Base-by-base conservation (phyloP, 2,888 invertebrate genomes). In the Rhopalosiphum nymphaeae region DNA sequence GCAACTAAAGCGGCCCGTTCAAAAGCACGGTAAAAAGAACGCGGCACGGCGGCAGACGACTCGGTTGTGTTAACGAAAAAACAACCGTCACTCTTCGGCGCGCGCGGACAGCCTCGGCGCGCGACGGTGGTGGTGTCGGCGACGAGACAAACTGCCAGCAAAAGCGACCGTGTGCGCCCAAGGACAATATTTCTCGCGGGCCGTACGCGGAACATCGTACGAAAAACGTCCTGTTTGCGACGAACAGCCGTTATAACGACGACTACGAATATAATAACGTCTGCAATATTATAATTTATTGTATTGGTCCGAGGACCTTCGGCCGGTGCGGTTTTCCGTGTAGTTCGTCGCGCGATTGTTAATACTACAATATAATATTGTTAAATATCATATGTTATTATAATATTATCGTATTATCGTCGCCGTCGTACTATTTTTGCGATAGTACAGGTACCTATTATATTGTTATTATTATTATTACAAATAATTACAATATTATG, bases 401-500 rank as follows among this genome's bases (percentile, higher is more conserved):
- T n/a, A n/a, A 21, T 21, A 16, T 67, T 53, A 53, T 53, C 4
- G 36, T 67, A 67, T 36, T 67, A 36, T 67, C n/a, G 36, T 67
- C n/a, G 5, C n/a, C 67, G 1, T n/a, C n/a, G 16, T 67, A n/a
- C n/a, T n/a, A 61, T 61, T n/a, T 16, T n/a, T n/a, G 0, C n/a
- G 21, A 53, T 53, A 61, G n/a, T 61, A 61, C n/a, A 11, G 13
- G 61, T 3, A 61, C 13, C 61, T 61, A n/a, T 67, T 13, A 67
- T 67, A 44, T 44, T 44, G 44, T 44, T 44, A 13, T 49, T 49
- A 67, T 67, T 67, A 67, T 67, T 67, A 67, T n/a, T 16, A 67
- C 67, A n/a, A 67, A 67, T 67, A 67, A 67, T 67, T 67, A 67
- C n/a, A n/a, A 67, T n/a, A 67, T 67, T 67, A 67, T n/a, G 9